phyloP scores from a whole-genome alignment of 2,888 invertebrate genomes.

The Stenoptilia bipunctidactyla region DNA sequence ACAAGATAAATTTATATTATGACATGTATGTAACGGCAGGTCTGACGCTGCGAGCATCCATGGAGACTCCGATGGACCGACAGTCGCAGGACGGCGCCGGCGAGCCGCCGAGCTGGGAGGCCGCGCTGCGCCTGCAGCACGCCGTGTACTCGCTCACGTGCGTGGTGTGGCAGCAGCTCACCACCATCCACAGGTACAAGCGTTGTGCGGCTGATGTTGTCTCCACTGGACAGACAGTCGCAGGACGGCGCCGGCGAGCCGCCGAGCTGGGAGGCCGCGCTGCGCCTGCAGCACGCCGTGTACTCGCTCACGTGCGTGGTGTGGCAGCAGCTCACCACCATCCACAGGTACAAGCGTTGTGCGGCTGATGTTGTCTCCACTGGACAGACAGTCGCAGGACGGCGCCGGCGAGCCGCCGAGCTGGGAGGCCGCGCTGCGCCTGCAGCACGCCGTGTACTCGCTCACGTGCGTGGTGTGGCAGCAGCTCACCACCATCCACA shows the following conservation, averaged over 20 bases:
- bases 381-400: too few species aligned
- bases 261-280: conserved; percentile 76
- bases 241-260: conserved; percentile 81
- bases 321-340: conserved; percentile 88
- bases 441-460: too few species aligned
- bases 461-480: too few species aligned
- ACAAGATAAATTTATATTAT: too few species aligned
- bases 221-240: conserved; percentile 72
- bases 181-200: conserved; percentile 81
- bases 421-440: too few species aligned
- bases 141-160: conserved; percentile 89
- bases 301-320: conserved; percentile 95
- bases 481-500: too few species aligned
- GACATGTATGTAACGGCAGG: conserved; percentile 21
- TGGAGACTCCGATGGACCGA: conserved; percentile 29
- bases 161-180: conserved; percentile 91
- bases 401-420: too few species aligned
- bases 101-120: conserved; percentile 50
- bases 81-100: conserved; percentile 11
- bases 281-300: conserved; percentile 58
- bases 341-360: too few species aligned
- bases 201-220: conserved; percentile 84
- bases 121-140: conserved; percentile 86
- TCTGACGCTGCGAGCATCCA: conserved; percentile 37
- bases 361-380: too few species aligned